phyloP scores from a whole-genome alignment of 2,888 invertebrate genomes.

The Drosophila longiperda region DNA sequence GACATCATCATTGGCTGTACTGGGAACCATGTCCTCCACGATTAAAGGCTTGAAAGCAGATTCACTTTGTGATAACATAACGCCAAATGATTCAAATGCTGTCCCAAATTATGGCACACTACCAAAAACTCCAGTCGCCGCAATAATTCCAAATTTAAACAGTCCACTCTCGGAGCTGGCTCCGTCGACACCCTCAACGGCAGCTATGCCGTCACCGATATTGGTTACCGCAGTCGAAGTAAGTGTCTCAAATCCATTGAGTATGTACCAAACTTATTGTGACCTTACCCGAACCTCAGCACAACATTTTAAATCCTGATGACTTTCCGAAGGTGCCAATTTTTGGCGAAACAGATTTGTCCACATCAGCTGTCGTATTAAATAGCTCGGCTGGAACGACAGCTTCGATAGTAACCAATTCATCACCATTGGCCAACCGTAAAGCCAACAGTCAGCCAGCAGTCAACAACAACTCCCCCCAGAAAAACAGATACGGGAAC shows the following conservation, averaged over 20 bases:
- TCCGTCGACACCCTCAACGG: constrained; percentile 61
- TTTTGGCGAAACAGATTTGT: constrained; percentile 52
- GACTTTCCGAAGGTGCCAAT: constrained; percentile 68
- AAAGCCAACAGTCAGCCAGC: constrained; percentile 33
- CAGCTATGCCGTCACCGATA: constrained; percentile 64
- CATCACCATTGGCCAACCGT: constrained; percentile 60
- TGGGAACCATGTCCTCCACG: constrained; percentile 58
- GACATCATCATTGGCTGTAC: constrained; percentile 54
- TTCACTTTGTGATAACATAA: constrained; percentile 18
- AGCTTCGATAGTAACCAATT: constrained; percentile 67
- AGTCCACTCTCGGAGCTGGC: constrained; percentile 60
- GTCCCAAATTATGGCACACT: constrained; percentile 50
- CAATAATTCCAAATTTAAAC: constrained; percentile 45
- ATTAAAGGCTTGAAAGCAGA: constrained; percentile 43
- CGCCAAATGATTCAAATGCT: constrained; percentile 37
- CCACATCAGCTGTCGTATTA: constrained; percentile 54
- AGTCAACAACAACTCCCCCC: constrained; percentile 44
- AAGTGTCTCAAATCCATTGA: constrained; percentile 8
- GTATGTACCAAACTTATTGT: neutral
- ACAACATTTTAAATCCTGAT: constrained; percentile 48
- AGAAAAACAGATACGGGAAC: constrained; percentile 66
- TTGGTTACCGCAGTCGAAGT: constrained; percentile 69
- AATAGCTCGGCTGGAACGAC: constrained; percentile 76
- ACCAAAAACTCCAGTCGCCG: constrained; percentile 52
- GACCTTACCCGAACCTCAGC: constrained; percentile 34